Base-by-base conservation (phyloP, 2,797 vertebrate species). In the Otolemur crassicaudatus region DNA sequence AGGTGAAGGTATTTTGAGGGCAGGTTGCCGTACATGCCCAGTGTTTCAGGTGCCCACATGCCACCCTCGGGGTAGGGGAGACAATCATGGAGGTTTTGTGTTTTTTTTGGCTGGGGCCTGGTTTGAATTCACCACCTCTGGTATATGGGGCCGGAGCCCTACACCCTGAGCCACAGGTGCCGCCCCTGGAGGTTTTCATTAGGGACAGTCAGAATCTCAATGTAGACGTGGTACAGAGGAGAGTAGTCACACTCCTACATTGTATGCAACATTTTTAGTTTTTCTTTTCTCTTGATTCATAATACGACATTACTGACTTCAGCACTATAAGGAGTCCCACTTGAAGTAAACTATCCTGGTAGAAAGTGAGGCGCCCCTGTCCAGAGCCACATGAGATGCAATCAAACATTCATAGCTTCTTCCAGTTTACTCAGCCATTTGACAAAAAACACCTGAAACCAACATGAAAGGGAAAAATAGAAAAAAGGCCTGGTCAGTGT, bases 11-110 rank as follows among this genome's bases (percentile, higher is more conserved):
- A 5, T 19, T 31, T 20, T 11, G 34, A 82, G 11, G 13, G 8
- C 29, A 6, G 11, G 8, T 37, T 11, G 11, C 22, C 37, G 8
- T 17, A 22, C 34, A 46, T 3, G 1, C n/a, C 6, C 16, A 37
- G 25, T 34, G 58, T 43, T 81, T 92, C 13, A 82, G 67, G 8
- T 3, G 22, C 13, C 17, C 17, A 3, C 27, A 13, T 27, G 13
- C 5, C 31, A 13, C 7, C 10, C 11, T 2, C 2, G 11, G 3
- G 7, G 1, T 2, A 9, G 17, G 2, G 7, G 1, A 3, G 7
- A 4, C 7, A 8, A 16, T 3, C 34, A 17, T 5, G 11, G 9
- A 25, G 8, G 0, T 40, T 60, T 70, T 13, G 40, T 43, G 40
- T 7, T 43, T 43, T 43, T 43, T 43, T 43, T 43, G 40, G 40